phyloP scores from a whole-genome alignment of 2,113 vertebrate genomes.

The Butastur rufipennis region DNA sequence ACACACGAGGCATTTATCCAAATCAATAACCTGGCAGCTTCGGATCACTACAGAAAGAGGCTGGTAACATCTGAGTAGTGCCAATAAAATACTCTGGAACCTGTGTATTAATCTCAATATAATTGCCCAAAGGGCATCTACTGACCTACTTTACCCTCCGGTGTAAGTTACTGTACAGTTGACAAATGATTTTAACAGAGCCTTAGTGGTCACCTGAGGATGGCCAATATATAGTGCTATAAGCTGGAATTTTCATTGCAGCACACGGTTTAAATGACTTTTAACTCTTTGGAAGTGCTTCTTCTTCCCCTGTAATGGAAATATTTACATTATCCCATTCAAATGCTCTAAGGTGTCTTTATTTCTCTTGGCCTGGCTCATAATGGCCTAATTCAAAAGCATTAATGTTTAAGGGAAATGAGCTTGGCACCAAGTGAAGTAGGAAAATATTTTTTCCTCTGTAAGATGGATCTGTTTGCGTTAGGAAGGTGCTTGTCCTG shows the following conservation, averaged over 20 bases:
- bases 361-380: not conserved
- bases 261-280: not conserved
- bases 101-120: not conserved
- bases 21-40: not conserved
- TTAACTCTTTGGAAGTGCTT: not conserved
- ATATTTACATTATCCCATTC: not conserved
- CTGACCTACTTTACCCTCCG: not conserved
- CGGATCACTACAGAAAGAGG: not conserved
- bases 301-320: not conserved
- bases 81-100: not conserved
- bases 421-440: not conserved
- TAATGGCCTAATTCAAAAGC: not conserved
- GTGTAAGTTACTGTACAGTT: not conserved
- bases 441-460: not conserved
- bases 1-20: not conserved
- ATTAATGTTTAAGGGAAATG: not conserved
- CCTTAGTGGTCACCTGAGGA: not conserved
- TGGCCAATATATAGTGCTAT: not conserved
- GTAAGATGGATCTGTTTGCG: not conserved
- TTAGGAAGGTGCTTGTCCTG: not conserved
- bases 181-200: not conserved
- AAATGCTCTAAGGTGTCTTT: not conserved
- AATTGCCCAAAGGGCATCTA: constrained; percentile 7
- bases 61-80: not conserved
- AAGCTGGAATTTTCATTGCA: not conserved